Conservation (phyloP, 2,113 vertebrate species). For the Tragelaphus scriptus region DNA sequence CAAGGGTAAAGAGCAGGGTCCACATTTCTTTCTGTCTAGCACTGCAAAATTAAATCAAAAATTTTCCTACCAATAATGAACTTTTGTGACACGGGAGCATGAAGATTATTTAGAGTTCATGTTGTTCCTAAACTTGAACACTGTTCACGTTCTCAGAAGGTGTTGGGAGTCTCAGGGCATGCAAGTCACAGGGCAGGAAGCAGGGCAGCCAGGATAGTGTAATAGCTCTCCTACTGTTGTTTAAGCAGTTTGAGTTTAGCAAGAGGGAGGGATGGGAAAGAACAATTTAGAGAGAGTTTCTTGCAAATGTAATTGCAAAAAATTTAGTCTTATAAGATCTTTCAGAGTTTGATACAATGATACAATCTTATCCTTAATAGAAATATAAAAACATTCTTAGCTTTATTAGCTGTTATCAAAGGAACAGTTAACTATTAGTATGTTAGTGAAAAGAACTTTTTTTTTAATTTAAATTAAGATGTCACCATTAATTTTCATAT, state of each 20-base stretch:
- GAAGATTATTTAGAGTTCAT: not conserved
- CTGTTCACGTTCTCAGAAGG: not conserved
- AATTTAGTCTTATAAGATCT: not conserved
- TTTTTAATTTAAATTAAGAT: not conserved
- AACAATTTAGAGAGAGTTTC: fast-evolving
- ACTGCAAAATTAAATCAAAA: not conserved
- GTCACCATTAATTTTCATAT: not conserved
- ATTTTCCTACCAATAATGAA: not conserved
- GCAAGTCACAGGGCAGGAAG: not conserved
- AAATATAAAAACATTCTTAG: not conserved
- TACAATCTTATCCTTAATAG: not conserved
- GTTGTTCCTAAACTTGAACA: not conserved
- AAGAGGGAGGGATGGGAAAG: not conserved
- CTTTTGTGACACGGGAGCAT: not conserved
- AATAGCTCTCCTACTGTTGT: not conserved
- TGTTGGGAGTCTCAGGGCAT: not conserved
- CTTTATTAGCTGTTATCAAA: not conserved
- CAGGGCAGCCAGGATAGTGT: not conserved
- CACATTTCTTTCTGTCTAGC: not conserved
- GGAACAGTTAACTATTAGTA: not conserved
- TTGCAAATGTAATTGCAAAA: not conserved
- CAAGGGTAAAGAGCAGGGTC: not conserved
- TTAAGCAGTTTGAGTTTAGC: not conserved
- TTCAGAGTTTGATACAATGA: not conserved
- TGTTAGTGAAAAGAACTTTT: not conserved